phyloP scores from a whole-genome alignment of 2,113 vertebrate genomes.

The Steatornis caripensis region DNA sequence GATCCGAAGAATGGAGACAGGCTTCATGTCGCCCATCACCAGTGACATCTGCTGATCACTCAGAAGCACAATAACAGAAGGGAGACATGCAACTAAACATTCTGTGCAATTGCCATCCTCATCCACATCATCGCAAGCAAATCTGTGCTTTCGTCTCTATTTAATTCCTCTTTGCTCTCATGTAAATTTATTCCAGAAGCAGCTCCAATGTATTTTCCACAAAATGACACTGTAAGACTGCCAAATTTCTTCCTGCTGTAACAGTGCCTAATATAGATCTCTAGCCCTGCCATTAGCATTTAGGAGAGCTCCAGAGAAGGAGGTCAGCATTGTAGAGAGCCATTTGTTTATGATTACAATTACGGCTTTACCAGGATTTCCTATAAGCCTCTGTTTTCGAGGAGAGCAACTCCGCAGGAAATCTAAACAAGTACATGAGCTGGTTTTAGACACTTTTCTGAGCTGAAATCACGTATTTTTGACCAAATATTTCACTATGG shows the following conservation, averaged over 20 bases:
- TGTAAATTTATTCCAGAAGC: slow-evolving; percentile 53
- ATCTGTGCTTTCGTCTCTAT: slow-evolving; percentile 51
- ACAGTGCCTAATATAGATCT: slow-evolving; percentile 42
- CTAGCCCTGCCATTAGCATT: neutral
- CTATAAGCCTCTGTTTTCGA: neutral
- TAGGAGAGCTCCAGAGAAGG: neutral
- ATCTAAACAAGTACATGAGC: neutral
- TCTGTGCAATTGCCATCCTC: slow-evolving; percentile 56
- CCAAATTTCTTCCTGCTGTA: slow-evolving; percentile 39
- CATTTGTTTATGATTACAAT: neutral
- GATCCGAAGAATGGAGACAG: neutral
- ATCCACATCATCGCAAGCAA: slow-evolving; percentile 60
- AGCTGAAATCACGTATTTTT: neutral
- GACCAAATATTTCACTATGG: neutral
- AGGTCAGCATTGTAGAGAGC: neutral
- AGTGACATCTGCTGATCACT: slow-evolving; percentile 59
- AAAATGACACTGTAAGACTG: slow-evolving; percentile 39
- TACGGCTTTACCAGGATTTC: neutral
- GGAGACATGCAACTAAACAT: slow-evolving; percentile 63
- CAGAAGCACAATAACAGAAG: slow-evolving; percentile 63
- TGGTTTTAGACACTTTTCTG: neutral
- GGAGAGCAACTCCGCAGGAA: neutral
- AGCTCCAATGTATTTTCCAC: slow-evolving; percentile 39
- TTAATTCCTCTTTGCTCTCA: slow-evolving; percentile 52
- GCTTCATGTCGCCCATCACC: slow-evolving; percentile 47